Evolutionary conservation across 2,888 invertebrate species (phyloP).

Genomic region (Leucoptera coffeella): DNA sequence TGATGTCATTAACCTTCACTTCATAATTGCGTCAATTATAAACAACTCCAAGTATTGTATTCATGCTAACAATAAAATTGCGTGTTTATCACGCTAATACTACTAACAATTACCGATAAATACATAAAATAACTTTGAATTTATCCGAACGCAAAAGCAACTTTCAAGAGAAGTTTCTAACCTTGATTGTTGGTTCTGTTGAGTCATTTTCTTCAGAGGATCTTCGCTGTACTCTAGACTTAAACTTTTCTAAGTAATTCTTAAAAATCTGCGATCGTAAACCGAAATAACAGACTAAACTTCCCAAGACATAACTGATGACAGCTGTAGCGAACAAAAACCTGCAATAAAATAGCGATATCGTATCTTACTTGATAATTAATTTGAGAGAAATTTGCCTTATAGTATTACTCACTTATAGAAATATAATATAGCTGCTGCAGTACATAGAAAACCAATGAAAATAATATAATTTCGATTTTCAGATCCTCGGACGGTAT

Average conservation of each 20-base stretch:
- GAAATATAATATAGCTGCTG: conserved; percentile 30
- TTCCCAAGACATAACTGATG: conserved; percentile 43
- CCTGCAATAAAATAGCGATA: conserved; percentile 18
- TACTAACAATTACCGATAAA: background rate
- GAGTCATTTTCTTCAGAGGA: conserved; percentile 16
- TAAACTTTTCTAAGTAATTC: conserved; percentile 24
- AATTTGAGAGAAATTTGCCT: no score
- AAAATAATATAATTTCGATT: conserved; percentile 44
- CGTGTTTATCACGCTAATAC: no score
- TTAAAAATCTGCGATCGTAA: conserved; percentile 26
- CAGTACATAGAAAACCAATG: conserved; percentile 24
- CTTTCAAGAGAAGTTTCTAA: no score
- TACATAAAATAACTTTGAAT: no score
- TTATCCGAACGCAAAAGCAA: no score
- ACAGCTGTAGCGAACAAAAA: conserved; percentile 38
- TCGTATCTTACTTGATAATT: no score
- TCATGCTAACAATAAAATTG: no score
- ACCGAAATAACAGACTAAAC: conserved; percentile 43
- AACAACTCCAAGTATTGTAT: no score
- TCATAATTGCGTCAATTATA: no score
- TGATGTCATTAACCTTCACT: no score
- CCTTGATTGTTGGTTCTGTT: conserved; percentile 11
- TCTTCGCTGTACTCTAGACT: no score
- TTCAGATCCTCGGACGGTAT: conserved; percentile 37
- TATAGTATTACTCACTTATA: no score